phyloP scores from a whole-genome alignment of 2,113 vertebrate species.

The Eulacestoma nigropectus region DNA sequence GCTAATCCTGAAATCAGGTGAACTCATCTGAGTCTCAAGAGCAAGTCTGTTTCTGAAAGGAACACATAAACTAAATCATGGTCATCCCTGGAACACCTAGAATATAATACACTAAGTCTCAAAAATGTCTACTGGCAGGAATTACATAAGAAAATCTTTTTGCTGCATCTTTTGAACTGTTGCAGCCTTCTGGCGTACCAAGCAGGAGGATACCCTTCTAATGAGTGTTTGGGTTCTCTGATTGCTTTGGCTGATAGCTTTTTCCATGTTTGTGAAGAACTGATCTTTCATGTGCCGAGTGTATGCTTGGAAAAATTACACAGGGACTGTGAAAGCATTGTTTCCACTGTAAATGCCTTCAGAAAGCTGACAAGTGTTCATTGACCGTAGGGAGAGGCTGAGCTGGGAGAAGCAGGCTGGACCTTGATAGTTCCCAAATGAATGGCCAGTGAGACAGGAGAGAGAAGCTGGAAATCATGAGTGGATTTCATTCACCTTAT shows the following conservation, averaged over 20 bases:
- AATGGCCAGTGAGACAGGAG: background rate
- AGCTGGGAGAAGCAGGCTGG: background rate
- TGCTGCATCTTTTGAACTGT: background rate
- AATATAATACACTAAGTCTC: background rate
- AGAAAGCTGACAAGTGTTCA: background rate
- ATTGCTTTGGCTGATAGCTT: background rate
- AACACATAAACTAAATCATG: background rate
- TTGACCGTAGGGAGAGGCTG: background rate
- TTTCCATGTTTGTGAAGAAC: background rate
- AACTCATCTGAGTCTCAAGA: background rate
- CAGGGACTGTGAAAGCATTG: background rate
- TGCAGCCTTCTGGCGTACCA: background rate
- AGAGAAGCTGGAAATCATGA: background rate
- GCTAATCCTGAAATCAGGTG: background rate
- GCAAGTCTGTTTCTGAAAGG: background rate
- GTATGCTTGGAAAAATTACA: background rate
- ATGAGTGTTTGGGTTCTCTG: background rate
- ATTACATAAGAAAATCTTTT: background rate
- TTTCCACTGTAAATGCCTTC: background rate
- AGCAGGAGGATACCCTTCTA: background rate
- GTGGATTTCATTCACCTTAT: background rate
- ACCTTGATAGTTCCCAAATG: background rate
- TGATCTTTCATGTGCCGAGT: background rate
- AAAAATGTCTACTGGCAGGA: background rate
- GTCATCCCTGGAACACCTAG: background rate